phyloP scores from a whole-genome alignment of 30 jellyfish, hydroid and myxozoan species.

The Aurelia coerulea region DNA sequence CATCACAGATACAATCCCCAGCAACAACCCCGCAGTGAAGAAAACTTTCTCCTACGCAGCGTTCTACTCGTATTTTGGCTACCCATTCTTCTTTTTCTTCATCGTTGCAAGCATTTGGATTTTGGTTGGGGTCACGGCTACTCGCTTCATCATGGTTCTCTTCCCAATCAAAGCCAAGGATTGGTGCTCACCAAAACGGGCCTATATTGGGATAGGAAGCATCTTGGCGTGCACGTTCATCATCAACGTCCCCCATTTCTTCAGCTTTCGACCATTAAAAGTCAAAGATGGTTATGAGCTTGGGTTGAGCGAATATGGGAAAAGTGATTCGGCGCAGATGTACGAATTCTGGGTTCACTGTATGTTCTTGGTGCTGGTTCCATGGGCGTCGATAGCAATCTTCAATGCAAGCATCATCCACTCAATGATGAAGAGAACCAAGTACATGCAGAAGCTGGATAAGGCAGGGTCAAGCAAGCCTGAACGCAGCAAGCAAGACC shows the following conservation, averaged over 20 bases:
- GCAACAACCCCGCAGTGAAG: constrained; percentile 49
- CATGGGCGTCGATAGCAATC: constrained; percentile 88
- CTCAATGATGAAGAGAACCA: constrained; percentile 60
- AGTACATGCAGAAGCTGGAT: constrained; percentile 60
- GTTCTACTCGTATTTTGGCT: constrained; percentile 75
- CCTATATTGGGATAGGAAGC: constrained; percentile 74
- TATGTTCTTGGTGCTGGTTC: constrained; percentile 80
- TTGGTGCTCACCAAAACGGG: constrained; percentile 77
- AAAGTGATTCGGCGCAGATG: constrained; percentile 74
- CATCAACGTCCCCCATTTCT: constrained; percentile 86
- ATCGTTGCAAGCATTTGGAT: constrained; percentile 88
- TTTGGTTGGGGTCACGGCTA: constrained; percentile 81
- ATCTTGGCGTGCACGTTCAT: constrained; percentile 45
- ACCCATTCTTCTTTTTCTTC: constrained; percentile 81
- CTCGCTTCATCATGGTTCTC: constrained; percentile 82
- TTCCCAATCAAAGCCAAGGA: constrained; percentile 77
- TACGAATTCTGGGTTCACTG: constrained; percentile 94
- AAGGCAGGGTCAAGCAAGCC: constrained; percentile 52
- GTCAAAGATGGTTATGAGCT: constrained; percentile 62
- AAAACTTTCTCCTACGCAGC: constrained; percentile 71
- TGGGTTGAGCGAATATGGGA: constrained; percentile 67
- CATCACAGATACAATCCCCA: constrained; percentile 67
- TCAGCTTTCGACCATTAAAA: constrained; percentile 71
- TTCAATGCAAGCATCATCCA: constrained; percentile 76
- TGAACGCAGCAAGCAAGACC: constrained; percentile 76